Percentiles rank a stretch among this genome's conserved stretches.
Conservation (phyloP, 2,888 invertebrate genomes). For the Oscheius sp. region DNA sequence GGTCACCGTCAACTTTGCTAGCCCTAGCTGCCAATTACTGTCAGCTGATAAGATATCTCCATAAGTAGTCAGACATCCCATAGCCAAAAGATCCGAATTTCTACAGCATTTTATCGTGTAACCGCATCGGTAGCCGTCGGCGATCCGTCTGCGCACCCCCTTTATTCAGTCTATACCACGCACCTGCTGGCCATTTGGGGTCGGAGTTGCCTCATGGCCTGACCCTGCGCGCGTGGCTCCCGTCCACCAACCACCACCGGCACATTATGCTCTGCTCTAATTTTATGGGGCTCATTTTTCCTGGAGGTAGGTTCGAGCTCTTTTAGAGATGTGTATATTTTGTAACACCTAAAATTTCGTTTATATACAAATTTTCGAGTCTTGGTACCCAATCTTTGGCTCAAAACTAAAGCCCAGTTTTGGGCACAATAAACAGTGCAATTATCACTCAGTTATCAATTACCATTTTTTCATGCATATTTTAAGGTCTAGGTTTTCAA, state of each 20-base stretch:
- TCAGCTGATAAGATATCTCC: constrained; percentile 2
- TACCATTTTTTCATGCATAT: not conserved
- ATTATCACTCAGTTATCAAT: too few relatives aligned
- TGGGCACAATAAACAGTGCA: too few relatives aligned
- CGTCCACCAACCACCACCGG: constrained; percentile 13
- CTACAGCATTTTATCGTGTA: constrained; percentile 8
- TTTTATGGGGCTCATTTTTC: constrained; percentile 32
- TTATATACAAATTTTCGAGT: too few relatives aligned
- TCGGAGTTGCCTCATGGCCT: constrained; percentile 35
- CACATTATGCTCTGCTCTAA: constrained; percentile 34
- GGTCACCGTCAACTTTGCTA: constrained; percentile 20
- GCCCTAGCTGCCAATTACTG: constrained; percentile 13
- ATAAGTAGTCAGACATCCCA: constrained; percentile 11
- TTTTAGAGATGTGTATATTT: not conserved
- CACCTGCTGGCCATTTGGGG: constrained; percentile 36
- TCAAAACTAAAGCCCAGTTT: too few relatives aligned
- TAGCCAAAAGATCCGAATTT: not conserved
- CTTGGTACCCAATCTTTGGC: not conserved
- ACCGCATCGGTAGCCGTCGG: constrained; percentile 25
- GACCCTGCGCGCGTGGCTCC: constrained; percentile 26
- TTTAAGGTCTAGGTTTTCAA: not conserved
- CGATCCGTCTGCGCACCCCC: constrained; percentile 27
- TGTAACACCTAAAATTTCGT: not conserved
- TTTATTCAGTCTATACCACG: constrained; percentile 11
- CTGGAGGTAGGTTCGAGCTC: constrained; percentile 26